phyloP scores from a whole-genome alignment of 2,113 vertebrate genomes.

The Caretta caretta region DNA sequence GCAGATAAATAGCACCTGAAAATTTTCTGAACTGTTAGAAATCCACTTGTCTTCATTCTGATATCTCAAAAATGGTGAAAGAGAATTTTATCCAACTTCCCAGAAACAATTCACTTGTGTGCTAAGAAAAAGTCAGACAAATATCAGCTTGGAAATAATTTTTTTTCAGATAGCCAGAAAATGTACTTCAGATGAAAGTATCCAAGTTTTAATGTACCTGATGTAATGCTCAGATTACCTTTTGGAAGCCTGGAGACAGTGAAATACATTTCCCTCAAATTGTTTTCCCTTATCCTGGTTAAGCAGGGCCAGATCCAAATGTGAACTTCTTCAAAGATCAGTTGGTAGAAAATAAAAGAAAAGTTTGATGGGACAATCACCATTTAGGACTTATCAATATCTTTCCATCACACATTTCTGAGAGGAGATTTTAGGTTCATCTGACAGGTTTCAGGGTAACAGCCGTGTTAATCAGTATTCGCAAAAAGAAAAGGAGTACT shows the following conservation, averaged over 20 bases:
- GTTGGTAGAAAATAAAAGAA: not conserved
- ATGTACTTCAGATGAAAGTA: slow-evolving; percentile 15
- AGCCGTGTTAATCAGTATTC: too few relatives aligned
- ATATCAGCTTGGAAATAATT: not conserved
- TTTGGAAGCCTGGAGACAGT: not conserved
- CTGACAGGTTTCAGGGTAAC: not conserved
- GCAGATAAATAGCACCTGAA: not conserved
- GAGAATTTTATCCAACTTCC: not conserved
- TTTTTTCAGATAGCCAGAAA: not conserved
- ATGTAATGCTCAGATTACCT: not conserved
- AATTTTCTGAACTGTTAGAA: not conserved
- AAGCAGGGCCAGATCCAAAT: slow-evolving; percentile 9
- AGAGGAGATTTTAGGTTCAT: not conserved
- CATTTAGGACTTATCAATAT: not conserved
- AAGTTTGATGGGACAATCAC: not conserved
- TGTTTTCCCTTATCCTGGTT: not conserved
- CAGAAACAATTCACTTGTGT: not conserved
- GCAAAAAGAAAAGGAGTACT: too few relatives aligned
- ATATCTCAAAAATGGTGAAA: slow-evolving; percentile 6
- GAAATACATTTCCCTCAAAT: not conserved
- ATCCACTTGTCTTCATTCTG: not conserved
- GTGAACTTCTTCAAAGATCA: slow-evolving; percentile 8
- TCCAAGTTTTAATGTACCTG: slow-evolving; percentile 5
- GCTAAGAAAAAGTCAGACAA: not conserved
- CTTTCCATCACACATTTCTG: not conserved